Percentiles rank a stretch among this genome's conserved stretches.
Evolutionary conservation across 37 sponge, comb jelly and placozoan genomes (phyloP).

Genomic region (Spongia lamella): DNA sequence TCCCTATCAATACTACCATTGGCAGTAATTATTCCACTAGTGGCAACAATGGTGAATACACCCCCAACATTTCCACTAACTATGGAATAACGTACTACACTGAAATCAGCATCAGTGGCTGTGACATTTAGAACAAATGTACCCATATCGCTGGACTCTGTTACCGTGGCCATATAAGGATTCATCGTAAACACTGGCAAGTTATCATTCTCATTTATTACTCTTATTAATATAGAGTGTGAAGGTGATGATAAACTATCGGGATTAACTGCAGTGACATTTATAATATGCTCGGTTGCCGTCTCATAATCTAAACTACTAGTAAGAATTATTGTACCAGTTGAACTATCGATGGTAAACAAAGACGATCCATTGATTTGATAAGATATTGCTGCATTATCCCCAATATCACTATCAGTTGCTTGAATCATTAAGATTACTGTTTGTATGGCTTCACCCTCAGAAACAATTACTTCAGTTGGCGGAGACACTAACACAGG

Average conservation of each 20-base stretch:
- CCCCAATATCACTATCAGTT: constrained; percentile 63
- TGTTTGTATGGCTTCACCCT: constrained; percentile 2
- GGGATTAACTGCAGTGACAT: too few species aligned
- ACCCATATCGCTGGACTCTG: constrained; percentile 10
- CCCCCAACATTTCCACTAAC: too few species aligned
- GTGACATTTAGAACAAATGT: background rate
- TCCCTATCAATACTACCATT: background rate
- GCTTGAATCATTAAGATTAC: constrained; percentile 20
- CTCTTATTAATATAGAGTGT: background rate
- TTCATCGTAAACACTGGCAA: constrained; percentile 17
- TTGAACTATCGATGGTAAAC: too few species aligned
- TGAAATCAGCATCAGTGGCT: constrained; percentile 24
- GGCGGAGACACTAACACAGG: too few species aligned
- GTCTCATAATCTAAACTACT: too few species aligned
- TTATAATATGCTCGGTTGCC: too few species aligned
- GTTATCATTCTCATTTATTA: constrained; percentile 46
- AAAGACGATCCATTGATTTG: background rate
- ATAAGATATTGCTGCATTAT: constrained; percentile 60
- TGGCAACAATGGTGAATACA: background rate
- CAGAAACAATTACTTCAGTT: constrained; percentile 11
- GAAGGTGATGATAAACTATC: too few species aligned
- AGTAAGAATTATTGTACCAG: too few species aligned
- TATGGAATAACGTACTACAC: constrained; percentile 9
- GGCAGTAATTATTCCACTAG: background rate
- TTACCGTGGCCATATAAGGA: background rate